These are phyloP conservation scores for Batillaria attramentaria DNA, from an alignment of 1,140 invertebrate species.

Conservation along the genomic window DNA sequence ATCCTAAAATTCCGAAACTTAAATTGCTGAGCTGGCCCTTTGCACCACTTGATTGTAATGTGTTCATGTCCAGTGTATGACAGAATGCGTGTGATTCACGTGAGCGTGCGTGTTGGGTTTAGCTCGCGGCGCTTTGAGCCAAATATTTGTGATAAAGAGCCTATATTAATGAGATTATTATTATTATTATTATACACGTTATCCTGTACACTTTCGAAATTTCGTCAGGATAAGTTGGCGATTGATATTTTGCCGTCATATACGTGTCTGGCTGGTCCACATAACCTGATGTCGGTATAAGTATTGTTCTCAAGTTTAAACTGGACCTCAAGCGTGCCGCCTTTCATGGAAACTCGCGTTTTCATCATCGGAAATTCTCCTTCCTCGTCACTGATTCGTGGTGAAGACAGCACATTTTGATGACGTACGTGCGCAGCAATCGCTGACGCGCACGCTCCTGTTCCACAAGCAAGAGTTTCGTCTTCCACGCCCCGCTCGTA, in stretches of 20 bases:
- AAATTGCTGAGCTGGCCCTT: too few relatives aligned
- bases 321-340: slow-evolving; percentile 20
- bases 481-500: slow-evolving; percentile 52
- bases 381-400: background rate
- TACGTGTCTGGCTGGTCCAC: slow-evolving; percentile 29
- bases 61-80: too few relatives aligned
- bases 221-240: too few relatives aligned
- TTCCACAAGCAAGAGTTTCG: slow-evolving; percentile 49
- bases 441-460: slow-evolving; percentile 43
- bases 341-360: background rate
- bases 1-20: too few relatives aligned
- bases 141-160: too few relatives aligned
- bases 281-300: slow-evolving; percentile 20
- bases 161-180: too few relatives aligned
- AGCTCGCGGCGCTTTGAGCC: too few relatives aligned
- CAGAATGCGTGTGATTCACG: too few relatives aligned
- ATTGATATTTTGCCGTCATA: slow-evolving; percentile 36
- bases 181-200: too few relatives aligned
- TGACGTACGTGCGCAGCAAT: slow-evolving; percentile 26
- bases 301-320: background rate
- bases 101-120: too few relatives aligned
- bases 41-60: too few relatives aligned
- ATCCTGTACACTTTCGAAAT: too few relatives aligned
- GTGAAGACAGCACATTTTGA: background rate
- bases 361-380: background rate